These are phyloP conservation scores for Onychostoma macrolepis DNA, from an alignment of 2,113 vertebrate genomes.

Conservation along the genomic window DNA sequence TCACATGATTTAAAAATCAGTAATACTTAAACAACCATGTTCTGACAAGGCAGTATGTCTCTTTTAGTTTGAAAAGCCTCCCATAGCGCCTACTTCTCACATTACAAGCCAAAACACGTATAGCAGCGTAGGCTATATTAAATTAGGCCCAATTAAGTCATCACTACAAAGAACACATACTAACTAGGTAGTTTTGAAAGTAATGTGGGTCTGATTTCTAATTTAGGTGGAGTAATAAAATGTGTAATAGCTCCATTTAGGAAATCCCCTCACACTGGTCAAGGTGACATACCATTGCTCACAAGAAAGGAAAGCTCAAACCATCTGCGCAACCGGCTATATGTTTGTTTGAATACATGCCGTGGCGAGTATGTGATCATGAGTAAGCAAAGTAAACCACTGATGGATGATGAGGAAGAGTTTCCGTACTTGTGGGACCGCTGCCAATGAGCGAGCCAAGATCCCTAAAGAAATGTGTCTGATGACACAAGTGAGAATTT, in stretches of 20 bases:
- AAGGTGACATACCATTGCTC: slow-evolving; percentile 22
- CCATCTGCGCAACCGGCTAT: background rate
- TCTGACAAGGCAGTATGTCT: background rate
- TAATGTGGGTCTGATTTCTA: background rate
- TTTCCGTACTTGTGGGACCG: slow-evolving; percentile 39
- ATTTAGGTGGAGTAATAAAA: background rate
- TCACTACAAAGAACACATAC: background rate
- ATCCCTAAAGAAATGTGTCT: slow-evolving; percentile 4
- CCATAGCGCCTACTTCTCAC: background rate
- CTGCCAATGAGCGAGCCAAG: slow-evolving; percentile 21
- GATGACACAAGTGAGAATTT: slow-evolving; percentile 42
- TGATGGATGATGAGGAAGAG: slow-evolving; percentile 10
- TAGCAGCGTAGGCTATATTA: background rate
- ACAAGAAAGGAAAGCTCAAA: slow-evolving; percentile 30
- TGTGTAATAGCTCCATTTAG: background rate
- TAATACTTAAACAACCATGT: background rate
- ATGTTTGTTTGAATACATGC: slow-evolving; percentile 13
- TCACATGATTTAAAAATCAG: background rate
- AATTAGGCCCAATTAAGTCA: background rate
- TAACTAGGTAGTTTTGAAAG: background rate
- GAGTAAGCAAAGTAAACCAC: slow-evolving; percentile 21
- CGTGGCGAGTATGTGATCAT: slow-evolving; percentile 8
- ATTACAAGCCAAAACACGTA: background rate
- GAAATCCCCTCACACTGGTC: slow-evolving; percentile 17
- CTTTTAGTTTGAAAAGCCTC: background rate